Evolutionary conservation across 2,113 vertebrate genomes (phyloP).

Genomic region (Carassius auratus): DNA sequence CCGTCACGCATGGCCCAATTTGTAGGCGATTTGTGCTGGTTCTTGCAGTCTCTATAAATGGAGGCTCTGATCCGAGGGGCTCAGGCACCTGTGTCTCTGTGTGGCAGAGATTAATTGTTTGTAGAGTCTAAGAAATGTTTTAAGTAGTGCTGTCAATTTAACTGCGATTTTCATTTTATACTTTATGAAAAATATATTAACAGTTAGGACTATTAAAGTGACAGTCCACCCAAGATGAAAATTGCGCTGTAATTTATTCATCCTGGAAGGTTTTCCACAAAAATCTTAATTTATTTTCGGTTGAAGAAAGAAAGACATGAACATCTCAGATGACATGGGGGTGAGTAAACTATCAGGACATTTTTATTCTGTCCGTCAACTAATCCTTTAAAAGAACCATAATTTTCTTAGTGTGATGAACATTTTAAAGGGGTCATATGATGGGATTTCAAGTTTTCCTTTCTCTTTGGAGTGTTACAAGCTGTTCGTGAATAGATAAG

Average conservation of each 20-base stretch:
- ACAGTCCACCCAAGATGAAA: not conserved
- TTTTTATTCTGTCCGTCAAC: too few relatives aligned
- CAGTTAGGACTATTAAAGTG: not conserved
- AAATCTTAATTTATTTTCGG: too few relatives aligned
- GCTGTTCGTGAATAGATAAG: too few relatives aligned
- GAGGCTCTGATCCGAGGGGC: slow-evolving; percentile 39
- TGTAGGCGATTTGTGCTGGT: slow-evolving; percentile 63
- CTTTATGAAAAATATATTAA: not conserved
- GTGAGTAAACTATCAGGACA: too few relatives aligned
- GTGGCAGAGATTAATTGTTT: slow-evolving; percentile 55
- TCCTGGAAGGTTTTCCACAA: too few relatives aligned
- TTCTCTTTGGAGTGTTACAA: too few relatives aligned
- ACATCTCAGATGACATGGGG: too few relatives aligned
- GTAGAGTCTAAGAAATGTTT: slow-evolving; percentile 23
- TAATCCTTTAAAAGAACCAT: too few relatives aligned
- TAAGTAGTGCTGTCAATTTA: slow-evolving; percentile 1
- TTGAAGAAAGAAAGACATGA: too few relatives aligned
- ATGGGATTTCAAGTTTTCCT: too few relatives aligned
- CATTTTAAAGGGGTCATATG: too few relatives aligned
- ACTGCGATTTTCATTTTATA: not conserved
- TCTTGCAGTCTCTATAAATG: slow-evolving; percentile 56
- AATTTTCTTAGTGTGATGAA: too few relatives aligned
- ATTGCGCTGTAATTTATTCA: not conserved
- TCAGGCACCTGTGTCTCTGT: slow-evolving; percentile 29
- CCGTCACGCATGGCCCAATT: slow-evolving; percentile 67